Evolutionary conservation across 2,113 vertebrate genomes (phyloP).

Genomic region (Grantiella picta): DNA sequence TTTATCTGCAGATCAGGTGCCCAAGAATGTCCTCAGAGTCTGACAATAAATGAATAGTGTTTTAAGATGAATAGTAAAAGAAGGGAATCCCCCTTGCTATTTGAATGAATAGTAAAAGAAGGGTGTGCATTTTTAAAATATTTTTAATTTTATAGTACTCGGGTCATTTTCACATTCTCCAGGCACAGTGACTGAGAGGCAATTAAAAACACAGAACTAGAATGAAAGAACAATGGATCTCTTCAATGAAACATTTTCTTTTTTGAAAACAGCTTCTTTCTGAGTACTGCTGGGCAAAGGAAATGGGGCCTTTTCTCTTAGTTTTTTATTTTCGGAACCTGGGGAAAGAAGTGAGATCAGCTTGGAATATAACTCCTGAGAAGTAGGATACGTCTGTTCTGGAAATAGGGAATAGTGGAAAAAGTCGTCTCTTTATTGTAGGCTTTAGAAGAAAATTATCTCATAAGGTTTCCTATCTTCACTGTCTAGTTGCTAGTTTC

Average conservation of each 20-base stretch:
- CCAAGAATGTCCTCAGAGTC: background rate
- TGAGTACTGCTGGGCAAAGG: background rate
- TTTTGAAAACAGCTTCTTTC: background rate
- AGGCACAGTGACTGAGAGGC: background rate
- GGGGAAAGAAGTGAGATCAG: background rate
- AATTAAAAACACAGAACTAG: background rate
- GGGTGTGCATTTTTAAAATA: background rate
- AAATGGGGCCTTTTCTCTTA: background rate
- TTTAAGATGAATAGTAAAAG: background rate
- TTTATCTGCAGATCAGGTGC: background rate
- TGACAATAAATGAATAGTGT: background rate
- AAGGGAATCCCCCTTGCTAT: too few species aligned
- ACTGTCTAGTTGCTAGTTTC: background rate
- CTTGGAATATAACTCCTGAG: background rate
- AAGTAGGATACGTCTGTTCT: background rate
- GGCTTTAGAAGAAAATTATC: background rate
- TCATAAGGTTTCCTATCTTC: background rate
- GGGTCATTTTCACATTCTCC: background rate
- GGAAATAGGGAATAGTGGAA: background rate
- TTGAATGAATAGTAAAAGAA: background rate
- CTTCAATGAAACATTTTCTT: background rate
- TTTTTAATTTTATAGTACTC: background rate
- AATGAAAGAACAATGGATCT: background rate
- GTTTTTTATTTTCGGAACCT: background rate
- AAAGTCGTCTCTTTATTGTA: background rate